Conservation (phyloP, 2,113 vertebrate species). For the Hydrolagus affinis region DNA sequence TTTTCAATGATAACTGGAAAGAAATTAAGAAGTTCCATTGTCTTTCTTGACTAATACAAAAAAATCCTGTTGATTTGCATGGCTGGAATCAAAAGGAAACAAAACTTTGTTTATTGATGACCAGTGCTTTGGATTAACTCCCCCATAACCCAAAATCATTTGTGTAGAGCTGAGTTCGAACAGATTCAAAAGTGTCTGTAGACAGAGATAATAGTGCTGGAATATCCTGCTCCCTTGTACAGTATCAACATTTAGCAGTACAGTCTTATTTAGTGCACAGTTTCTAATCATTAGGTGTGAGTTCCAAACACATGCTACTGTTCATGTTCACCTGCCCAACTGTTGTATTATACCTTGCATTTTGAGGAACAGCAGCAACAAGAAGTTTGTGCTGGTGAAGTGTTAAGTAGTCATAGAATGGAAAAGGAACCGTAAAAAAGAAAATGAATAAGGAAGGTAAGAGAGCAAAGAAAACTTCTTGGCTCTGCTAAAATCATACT, state of each 20-base stretch:
- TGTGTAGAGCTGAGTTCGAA: background rate
- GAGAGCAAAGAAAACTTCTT: background rate
- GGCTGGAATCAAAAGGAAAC: background rate
- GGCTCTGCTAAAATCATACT: background rate
- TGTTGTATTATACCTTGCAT: too few relatives aligned
- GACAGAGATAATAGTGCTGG: background rate
- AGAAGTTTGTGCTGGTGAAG: too few relatives aligned
- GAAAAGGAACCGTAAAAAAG: background rate
- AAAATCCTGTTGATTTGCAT: background rate
- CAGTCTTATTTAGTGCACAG: background rate
- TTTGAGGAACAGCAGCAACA: too few relatives aligned
- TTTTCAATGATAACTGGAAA: background rate
- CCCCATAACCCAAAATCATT: background rate
- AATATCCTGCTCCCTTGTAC: background rate
- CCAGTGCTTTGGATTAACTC: background rate
- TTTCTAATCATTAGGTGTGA: too few relatives aligned
- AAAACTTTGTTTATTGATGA: background rate
- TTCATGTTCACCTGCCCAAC: too few relatives aligned
- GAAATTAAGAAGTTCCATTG: background rate
- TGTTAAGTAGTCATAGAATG: background rate
- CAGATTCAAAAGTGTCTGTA: background rate
- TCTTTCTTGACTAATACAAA: background rate
- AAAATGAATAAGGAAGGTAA: background rate
- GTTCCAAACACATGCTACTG: too few relatives aligned
- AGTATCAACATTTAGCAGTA: background rate